Evolutionary conservation across 2,888 invertebrate genomes (phyloP).

Genomic region (Ceriagrion tenellum): DNA sequence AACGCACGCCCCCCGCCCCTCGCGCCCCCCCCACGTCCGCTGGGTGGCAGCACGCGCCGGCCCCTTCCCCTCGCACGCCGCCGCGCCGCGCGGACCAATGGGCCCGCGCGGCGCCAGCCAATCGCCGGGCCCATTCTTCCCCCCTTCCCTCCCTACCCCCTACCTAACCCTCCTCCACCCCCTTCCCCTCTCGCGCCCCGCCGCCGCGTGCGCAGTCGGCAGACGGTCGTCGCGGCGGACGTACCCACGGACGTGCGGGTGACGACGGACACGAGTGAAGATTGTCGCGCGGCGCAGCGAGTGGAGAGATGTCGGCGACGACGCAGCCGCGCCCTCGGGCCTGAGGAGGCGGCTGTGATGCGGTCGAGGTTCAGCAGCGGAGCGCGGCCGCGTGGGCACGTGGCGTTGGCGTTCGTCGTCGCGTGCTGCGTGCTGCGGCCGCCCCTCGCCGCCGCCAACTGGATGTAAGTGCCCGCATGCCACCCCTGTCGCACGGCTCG

Average conservation of each 20-base stretch:
- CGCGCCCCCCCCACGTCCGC: neutral
- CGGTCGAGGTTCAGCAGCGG: neutral
- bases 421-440: conserved; percentile 13
- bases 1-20: no score
- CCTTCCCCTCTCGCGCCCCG: neutral
- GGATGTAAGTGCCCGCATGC: conserved; percentile 48
- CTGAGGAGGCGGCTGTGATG: neutral
- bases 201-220: neutral
- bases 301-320: no score
- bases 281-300: no score
- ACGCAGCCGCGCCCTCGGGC: neutral
- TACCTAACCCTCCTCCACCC: neutral
- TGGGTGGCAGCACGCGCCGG: neutral
- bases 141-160: conserved; percentile 27
- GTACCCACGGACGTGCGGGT: neutral
- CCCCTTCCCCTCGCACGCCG: neutral
- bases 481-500: no score
- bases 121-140: neutral
- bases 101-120: conserved; percentile 46
- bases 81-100: conserved; percentile 48
- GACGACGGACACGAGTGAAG: neutral
- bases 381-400: neutral
- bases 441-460: conserved; percentile 52
- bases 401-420: neutral
- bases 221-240: no score